Evolutionary conservation across 2,797 vertebrate species (phyloP), one percentile per base, ranked within the genome.

Genomic region (Scleropages formosus): DNA sequence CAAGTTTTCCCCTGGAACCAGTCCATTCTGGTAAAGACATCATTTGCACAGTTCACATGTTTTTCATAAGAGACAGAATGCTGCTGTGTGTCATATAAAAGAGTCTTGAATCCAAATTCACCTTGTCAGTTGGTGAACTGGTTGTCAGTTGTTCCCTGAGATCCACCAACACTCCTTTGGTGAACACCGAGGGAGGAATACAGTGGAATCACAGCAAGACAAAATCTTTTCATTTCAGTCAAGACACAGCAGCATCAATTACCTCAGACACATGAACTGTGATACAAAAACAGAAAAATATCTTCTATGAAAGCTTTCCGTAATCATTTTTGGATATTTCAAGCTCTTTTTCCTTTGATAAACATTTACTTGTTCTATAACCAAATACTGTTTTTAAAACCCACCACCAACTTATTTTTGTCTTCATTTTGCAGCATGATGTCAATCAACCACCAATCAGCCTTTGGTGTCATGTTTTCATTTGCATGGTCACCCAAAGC

Each of bases 201-300:
- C 44, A 75, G 59, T 66, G 13, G 58, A 26, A 27, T 58, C 51
- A 67, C n/a, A 74, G n/a, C 56, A 8, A 16, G 27, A 31, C 26
- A 16, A 61, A 22, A 58, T 10, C 24, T 27, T 24, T 39, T 75
- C 51, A 26, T 44, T 75, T 69, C 20, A n/a, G 46, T 20, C n/a
- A 53, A 24, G n/a, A 16, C 58, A 75, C 51, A 75, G 62, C 12
- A 46, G 73, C 73, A 65, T 44, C 51, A 39, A 65, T 46, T 63
- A 24, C 26, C 26, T 53, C 64, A 59, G n/a, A 75, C 46, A 58
- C 51, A 64, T 31, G 15, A 47, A 68, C 4, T 7, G 0, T 68
- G 12, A 39, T 47, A 47, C 20, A 13, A 44, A 22, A 8, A 24
- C 22, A 68, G 44, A 51, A 44, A 26, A 68, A 13, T 65, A 60